Percentiles rank a stretch among this genome's conserved stretches.
Conservation (phyloP, 1,140 invertebrate genomes). For the Papilio xuthus region DNA sequence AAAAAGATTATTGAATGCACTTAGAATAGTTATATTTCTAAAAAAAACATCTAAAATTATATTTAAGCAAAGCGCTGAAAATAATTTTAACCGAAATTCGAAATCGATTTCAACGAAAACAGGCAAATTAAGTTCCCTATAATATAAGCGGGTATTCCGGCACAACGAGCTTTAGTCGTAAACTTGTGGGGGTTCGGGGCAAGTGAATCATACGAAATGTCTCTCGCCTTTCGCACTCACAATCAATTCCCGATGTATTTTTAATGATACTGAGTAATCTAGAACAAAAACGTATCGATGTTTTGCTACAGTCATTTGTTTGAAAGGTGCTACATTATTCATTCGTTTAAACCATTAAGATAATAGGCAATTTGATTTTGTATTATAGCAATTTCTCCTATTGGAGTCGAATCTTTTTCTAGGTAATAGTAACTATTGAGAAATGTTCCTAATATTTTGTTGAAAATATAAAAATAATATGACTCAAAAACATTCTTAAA, state of each 20-base stretch:
- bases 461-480: background rate
- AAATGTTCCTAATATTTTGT: background rate
- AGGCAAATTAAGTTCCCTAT: background rate
- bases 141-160: constrained; percentile 22
- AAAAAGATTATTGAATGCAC: background rate
- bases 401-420: background rate
- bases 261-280: constrained; percentile 6
- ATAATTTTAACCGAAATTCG: background rate
- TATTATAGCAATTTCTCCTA: background rate
- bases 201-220: constrained; percentile 27
- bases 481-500: background rate
- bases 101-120: constrained; percentile 18
- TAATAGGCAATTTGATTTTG: background rate
- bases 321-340: background rate
- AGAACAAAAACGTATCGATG: background rate
- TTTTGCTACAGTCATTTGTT: background rate
- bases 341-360: background rate
- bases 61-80: background rate
- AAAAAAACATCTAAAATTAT: background rate
- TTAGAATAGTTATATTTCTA: background rate
- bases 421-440: background rate
- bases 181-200: constrained; percentile 26
- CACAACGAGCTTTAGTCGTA: constrained; percentile 27
- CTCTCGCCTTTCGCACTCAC: background rate
- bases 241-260: constrained; percentile 19